A percentile compares a stretch with the other conserved stretches of the same genome.
Conservation (phyloP, 2,113 vertebrate genomes). For the Tachycineta bicolor region DNA sequence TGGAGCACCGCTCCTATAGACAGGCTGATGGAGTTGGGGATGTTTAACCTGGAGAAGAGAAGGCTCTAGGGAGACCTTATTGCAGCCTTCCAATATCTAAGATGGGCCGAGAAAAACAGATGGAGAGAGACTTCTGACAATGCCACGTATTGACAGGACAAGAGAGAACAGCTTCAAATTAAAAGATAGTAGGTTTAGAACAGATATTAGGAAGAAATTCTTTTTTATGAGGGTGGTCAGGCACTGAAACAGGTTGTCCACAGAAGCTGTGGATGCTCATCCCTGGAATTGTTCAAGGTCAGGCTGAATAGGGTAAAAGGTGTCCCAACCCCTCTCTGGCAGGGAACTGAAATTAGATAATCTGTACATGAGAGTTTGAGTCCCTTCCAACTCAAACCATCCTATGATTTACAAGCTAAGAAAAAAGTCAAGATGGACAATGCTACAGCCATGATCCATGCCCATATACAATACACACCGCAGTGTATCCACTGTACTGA, state of each 20-base stretch:
- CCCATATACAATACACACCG: background rate
- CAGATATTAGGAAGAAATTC: background rate
- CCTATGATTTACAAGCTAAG: background rate
- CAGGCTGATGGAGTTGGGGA: background rate
- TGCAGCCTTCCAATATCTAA: background rate
- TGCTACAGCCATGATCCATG: background rate
- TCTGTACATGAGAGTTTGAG: background rate
- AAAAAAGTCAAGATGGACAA: background rate
- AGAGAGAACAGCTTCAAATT: background rate
- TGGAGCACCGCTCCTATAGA: background rate
- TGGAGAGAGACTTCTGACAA: background rate
- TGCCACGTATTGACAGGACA: background rate
- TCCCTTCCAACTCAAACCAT: background rate
- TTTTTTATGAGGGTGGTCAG: background rate
- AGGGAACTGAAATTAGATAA: background rate
- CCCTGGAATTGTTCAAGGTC: background rate
- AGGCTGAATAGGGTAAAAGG: background rate
- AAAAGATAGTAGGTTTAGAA: background rate
- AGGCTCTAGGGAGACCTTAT: background rate
- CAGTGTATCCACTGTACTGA: background rate
- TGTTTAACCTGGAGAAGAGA: background rate
- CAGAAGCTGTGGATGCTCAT: background rate
- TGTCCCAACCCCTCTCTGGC: fast-evolving
- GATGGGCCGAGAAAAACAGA: background rate
- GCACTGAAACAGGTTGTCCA: background rate